Base-by-base conservation (phyloP, 2,797 vertebrate species). In the Prionace glauca region DNA sequence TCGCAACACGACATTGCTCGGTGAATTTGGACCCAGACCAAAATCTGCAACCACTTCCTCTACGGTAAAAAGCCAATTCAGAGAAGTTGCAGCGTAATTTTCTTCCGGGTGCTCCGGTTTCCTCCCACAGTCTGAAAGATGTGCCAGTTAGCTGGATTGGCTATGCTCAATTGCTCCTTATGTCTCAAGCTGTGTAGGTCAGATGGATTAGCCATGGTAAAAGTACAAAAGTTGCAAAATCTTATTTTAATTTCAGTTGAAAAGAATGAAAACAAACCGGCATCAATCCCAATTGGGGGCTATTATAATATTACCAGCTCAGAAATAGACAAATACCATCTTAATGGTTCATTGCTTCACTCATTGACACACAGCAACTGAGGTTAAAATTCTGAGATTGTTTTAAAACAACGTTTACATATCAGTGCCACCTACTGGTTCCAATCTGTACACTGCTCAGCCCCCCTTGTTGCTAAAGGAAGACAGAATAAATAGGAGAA, bases 401-500 rank as follows among this genome's bases (percentile, higher is more conserved):
- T 77, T n/a, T 41, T 91, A n/a, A 11, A 29, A 60, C 29, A 56
- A 56, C 7, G 7, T 91, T 92, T 92, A 65, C n/a, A 45, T 69
- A 1, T 69, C 41, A 92, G n/a, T 92, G 90, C 90, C 90, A 92
- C 2, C 90, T 92, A 69, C 90, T 92, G 90, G 90, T 69, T 2
- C 36, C 22, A 67, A 41, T 12, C n/a, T 41, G 62, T 36, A 92
- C 9, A 67, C 65, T 62, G 87, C 16, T 56, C 50, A 56, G 50
- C n/a, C 16, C 12, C 62, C 24, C 32, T 84, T 1, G 18, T 20
- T 18, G n/a, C 32, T 1, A 41, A 9, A 91, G 69, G 65, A 69
- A 36, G 18, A 69, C 7, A 32, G 87, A 7, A 24, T 41, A 22
- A 92, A 12, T 0, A 41, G 36, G 0, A n/a, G 32, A 91, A 65